Evolutionary conservation across 2,888 invertebrate genomes (phyloP), one percentile per base, ranked within the genome.

Genomic region (Stegana nigrithorax): DNA sequence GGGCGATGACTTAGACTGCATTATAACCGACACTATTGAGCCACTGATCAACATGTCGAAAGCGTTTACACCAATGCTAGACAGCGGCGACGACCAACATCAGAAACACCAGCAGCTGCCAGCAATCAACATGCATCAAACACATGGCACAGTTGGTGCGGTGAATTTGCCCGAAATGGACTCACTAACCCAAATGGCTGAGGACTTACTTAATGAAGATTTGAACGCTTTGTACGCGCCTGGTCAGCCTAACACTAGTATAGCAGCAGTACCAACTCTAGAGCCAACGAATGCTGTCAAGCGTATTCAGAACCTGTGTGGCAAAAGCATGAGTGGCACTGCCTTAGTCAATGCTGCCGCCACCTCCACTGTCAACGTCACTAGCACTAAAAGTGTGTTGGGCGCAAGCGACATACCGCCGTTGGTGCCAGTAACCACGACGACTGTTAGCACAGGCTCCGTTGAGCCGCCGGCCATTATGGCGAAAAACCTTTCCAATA

Each of bases 1-100:
- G 42, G 80, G 74, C 0, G 80, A 81, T 2, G 78, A 78, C 60
- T 70, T 82, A 5, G 80, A 80, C 26, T 71, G 73, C 39, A 80
- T 81, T 68, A 80, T 78, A 53, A 78, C 80, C 44, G 42, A 72
- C 67, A 57, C 65, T 55, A 14, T 60, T 12, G 53, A 36, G 3
- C 66, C 1, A 12, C 21, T 10, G 47, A 59, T 50, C 12, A 36
- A 21, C 21, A 55, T 55, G 5, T 21, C 53, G 10, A 23, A 55
- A 55, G 10, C 32, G 5, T 32, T 36, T 27, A 12, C 19, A 1
- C 6, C 29, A 19, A 27, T 17, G 14, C 14, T 27, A 7, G 19
- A 14, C 17, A n/a, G 5, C 53, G 23, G 19, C 19, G 25, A 1
- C 39, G 10, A 51, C 14, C 14, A 26, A 51, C 6, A 26, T 27